phyloP scores from a whole-genome alignment of 2,113 vertebrate genomes.

The Megalops atlanticus region DNA sequence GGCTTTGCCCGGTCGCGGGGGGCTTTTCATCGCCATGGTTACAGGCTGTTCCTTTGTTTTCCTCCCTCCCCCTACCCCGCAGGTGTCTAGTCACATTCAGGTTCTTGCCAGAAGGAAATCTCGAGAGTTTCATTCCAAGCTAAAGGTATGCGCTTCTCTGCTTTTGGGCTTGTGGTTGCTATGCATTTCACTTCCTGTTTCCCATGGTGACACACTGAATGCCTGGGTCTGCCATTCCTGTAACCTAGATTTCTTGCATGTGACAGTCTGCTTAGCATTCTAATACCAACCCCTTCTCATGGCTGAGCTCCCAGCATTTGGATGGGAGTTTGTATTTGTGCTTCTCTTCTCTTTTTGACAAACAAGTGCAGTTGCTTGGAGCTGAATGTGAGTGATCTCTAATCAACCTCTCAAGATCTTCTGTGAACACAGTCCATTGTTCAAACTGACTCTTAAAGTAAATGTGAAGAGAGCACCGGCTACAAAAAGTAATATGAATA shows the following conservation, averaged over 20 bases:
- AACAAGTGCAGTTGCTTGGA: slow-evolving; percentile 49
- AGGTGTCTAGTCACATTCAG: slow-evolving; percentile 93
- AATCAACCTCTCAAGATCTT: slow-evolving; percentile 24
- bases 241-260: slow-evolving; percentile 84
- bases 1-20: slow-evolving; percentile 82
- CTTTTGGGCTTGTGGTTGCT: slow-evolving; percentile 86
- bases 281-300: slow-evolving; percentile 34
- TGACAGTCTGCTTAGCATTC: slow-evolving; percentile 71
- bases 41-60: slow-evolving; percentile 87
- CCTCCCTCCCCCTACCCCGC: slow-evolving; percentile 84
- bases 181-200: slow-evolving; percentile 77
- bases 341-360: slow-evolving; percentile 43
- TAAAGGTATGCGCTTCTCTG: slow-evolving; percentile 91
- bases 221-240: slow-evolving; percentile 75
- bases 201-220: slow-evolving; percentile 74
- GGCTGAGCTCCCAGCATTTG: slow-evolving; percentile 30
- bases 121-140: slow-evolving; percentile 93
- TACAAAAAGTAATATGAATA: neutral
- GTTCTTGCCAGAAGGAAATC: slow-evolving; percentile 92
- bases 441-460: neutral
- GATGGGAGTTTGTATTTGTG: slow-evolving; percentile 6
- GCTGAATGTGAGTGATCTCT: slow-evolving; percentile 32
- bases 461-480: neutral
- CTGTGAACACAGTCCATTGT: neutral
- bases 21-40: slow-evolving; percentile 88